Evolutionary conservation across 2,113 vertebrate genomes (phyloP).

Genomic region (Prunella himalayana): DNA sequence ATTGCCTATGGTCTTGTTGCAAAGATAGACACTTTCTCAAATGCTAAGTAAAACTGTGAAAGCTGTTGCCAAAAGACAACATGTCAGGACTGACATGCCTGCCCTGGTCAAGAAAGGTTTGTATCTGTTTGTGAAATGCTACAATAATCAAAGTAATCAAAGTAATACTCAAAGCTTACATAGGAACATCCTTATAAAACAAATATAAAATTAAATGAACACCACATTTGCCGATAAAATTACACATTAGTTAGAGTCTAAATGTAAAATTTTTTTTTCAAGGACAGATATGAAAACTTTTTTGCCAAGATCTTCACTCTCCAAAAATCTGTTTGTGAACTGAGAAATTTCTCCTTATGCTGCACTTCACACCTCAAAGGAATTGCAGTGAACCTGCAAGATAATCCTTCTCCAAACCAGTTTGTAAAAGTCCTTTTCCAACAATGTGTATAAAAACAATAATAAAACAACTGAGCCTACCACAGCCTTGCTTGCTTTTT

Average conservation of each 20-base stretch:
- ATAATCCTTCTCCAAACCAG: not conserved
- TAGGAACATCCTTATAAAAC: slow-evolving; percentile 43
- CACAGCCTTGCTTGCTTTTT: not conserved
- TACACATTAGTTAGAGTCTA: not conserved
- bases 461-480: not conserved
- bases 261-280: not conserved
- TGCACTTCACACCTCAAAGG: not conserved
- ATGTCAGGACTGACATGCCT: not conserved
- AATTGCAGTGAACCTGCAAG: not conserved
- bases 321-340: not conserved
- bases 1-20: not conserved
- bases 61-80: not conserved
- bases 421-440: not conserved
- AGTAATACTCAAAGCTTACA: slow-evolving; percentile 45
- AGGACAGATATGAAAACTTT: not conserved
- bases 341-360: not conserved
- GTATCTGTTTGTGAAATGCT: slow-evolving; percentile 16
- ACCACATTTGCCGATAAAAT: not conserved
- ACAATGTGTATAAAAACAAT: not conserved
- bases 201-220: slow-evolving; percentile 17
- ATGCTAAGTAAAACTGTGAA: not conserved
- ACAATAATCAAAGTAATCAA: slow-evolving; percentile 32
- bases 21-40: not conserved
- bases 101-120: not conserved
- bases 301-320: not conserved